Conservation (phyloP, 2,113 vertebrate species). For the Nyctibius bracteatus region DNA sequence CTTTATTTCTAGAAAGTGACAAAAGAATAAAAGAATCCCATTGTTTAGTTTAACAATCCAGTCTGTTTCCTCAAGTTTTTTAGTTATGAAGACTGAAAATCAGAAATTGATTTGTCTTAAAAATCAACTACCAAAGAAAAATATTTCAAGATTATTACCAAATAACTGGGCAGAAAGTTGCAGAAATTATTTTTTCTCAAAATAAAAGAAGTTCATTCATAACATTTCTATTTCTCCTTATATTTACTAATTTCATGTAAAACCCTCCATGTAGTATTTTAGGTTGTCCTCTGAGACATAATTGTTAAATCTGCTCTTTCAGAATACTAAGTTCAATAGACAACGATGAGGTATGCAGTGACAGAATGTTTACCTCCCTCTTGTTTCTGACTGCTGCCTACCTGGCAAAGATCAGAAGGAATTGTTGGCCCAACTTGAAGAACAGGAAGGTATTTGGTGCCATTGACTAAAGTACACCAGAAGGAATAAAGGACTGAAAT, state of each 20-base stretch:
- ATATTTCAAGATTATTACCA: background rate
- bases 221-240: background rate
- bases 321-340: background rate
- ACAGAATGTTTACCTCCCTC: background rate
- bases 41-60: background rate
- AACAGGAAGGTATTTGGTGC: background rate
- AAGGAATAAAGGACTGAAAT: background rate
- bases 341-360: background rate
- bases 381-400: background rate
- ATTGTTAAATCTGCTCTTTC: background rate
- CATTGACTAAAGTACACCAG: background rate
- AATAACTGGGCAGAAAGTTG: background rate
- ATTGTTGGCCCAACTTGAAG: background rate
- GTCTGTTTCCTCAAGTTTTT: background rate
- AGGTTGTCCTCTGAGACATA: background rate
- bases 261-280: background rate
- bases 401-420: background rate
- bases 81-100: background rate
- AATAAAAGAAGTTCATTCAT: background rate
- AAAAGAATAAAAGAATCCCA: background rate
- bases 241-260: background rate
- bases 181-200: background rate
- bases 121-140: background rate
- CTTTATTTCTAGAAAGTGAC: background rate
- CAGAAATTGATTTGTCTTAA: background rate